Conservation (phyloP, 2,113 vertebrate species). For the Crotalus helleri region DNA sequence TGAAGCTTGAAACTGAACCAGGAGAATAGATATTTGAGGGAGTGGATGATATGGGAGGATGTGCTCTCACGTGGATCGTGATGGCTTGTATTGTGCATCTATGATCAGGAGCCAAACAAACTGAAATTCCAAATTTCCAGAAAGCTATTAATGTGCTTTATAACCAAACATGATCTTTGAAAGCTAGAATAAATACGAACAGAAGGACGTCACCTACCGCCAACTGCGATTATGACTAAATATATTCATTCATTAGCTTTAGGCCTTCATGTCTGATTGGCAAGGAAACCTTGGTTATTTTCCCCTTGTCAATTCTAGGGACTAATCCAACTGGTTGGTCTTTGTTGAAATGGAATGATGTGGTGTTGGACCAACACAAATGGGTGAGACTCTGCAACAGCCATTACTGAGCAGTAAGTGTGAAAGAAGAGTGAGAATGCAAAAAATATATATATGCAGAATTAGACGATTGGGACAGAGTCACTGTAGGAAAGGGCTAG, state of each 20-base stretch:
- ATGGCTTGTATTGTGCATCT: neutral
- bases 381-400: constrained; percentile 44
- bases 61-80: neutral
- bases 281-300: neutral
- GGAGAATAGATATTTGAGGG: neutral
- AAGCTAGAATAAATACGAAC: neutral
- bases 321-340: neutral
- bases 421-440: constrained; percentile 61
- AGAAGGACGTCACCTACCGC: neutral
- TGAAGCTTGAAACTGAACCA: neutral
- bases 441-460: constrained; percentile 48
- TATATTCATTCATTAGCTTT: neutral
- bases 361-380: constrained; percentile 33
- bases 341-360: constrained; percentile 9
- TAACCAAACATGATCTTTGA: neutral
- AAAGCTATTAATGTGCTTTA: neutral
- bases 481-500: constrained; percentile 36
- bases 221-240: neutral
- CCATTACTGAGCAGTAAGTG: constrained; percentile 65
- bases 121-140: neutral
- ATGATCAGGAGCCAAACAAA: neutral
- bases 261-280: neutral
- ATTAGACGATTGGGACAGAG: constrained; percentile 55
- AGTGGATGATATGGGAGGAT: neutral
- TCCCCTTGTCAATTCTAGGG: constrained; percentile 1